These are phyloP conservation scores for Andrena camellia DNA, from an alignment of 2,888 invertebrate species.

Conservation along the genomic window DNA sequence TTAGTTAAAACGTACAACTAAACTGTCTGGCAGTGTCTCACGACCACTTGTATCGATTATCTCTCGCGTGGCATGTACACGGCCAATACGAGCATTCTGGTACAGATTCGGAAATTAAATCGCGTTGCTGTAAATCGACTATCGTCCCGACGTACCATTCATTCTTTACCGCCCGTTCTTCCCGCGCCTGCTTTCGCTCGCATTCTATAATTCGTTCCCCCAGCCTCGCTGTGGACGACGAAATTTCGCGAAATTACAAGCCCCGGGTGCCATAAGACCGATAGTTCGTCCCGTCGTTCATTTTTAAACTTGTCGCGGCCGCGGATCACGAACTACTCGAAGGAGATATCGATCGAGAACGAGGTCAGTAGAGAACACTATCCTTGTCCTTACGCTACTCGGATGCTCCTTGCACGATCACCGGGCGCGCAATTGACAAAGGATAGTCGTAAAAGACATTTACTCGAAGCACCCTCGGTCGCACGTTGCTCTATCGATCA, in stretches of 20 bases:
- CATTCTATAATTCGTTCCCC: conserved; percentile 34
- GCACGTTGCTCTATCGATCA: background rate
- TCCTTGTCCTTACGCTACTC: conserved; percentile 38
- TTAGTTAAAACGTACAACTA: conserved; percentile 39
- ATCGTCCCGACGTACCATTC: conserved; percentile 6
- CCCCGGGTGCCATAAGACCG: conserved; percentile 69
- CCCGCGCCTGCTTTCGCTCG: conserved; percentile 27
- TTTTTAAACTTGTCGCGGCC: conserved; percentile 22
- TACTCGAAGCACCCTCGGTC: background rate
- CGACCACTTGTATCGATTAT: conserved; percentile 56
- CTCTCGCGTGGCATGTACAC: conserved; percentile 45
- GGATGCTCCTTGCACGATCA: background rate
- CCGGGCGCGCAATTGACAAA: conserved; percentile 12
- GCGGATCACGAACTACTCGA: conserved; percentile 40
- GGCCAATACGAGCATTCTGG: conserved; percentile 50
- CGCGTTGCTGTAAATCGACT: conserved; percentile 29
- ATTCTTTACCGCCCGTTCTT: background rate
- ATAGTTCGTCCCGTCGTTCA: conserved; percentile 48
- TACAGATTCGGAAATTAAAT: conserved; percentile 54
- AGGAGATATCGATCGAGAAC: conserved; percentile 65
- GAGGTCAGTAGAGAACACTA: conserved; percentile 66
- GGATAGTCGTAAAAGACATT: background rate
- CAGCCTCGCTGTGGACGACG: background rate
- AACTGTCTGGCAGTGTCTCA: conserved; percentile 44
- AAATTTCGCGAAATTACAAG: conserved; percentile 48